Evolutionary conservation across 2,888 invertebrate species (phyloP), one percentile per base, ranked within the genome.

Genomic region (Asteroscopus sphinx): DNA sequence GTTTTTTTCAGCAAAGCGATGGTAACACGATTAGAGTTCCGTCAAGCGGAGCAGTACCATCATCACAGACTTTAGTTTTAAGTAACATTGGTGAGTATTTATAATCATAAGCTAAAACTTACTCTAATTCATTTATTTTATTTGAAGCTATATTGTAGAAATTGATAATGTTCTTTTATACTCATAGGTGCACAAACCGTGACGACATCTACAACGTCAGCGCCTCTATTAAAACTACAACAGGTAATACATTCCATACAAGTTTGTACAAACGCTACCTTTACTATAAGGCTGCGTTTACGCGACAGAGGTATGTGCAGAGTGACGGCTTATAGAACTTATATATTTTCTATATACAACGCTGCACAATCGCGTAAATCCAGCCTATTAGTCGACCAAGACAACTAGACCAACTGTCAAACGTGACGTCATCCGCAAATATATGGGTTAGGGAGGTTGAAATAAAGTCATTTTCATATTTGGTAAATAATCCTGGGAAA

Each of bases 61-160:
- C 93, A 6, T 88, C 94, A 33, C 94, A 94, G 74, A 90, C 94
- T 16, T 87, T 94, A 82, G 93, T 94, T 52, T 79, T 94, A 74
- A 88, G 93, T 68, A 94, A 91, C 77, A 85, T 94, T 53, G 91
- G 94, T 93, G 62, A 83, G 88, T 78, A 32, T 12, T 13, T 17
- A 0, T 37, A 21, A 12, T 4, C n/a, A 26, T 26, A 28, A 12
- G n/a, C n/a, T n/a, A 6, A 12, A 12, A 3, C 12, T n/a, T 32
- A 35, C 11, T 7, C 4, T 13, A 3, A 4, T 21, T 21, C 21
- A 21, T 21, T 21, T 21, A 21, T n/a, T n/a, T n/a, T n/a, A n/a
- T n/a, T n/a, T n/a, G n/a, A n/a, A n/a, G 4, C 21, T 21, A 21
- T 21, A 6, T 21, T 6, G 4, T 11, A 15, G 6, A 12, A 8